Evolutionary conservation across 2,797 vertebrate genomes (phyloP).

Genomic region (Lindbergichthys nudifrons): DNA sequence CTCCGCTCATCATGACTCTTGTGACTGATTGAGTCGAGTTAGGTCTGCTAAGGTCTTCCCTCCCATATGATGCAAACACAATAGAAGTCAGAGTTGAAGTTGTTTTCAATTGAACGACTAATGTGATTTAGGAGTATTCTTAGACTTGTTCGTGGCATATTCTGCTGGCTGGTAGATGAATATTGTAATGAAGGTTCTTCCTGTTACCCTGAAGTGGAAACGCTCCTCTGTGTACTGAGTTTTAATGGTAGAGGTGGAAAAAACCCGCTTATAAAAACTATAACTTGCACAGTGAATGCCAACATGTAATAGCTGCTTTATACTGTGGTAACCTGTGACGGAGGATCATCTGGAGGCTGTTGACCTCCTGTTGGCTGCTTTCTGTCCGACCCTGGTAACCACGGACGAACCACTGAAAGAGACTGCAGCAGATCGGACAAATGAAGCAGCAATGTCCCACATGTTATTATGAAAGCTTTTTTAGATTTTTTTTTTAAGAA

Average conservation of each 20-base stretch:
- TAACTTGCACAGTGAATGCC: background rate
- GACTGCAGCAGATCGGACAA: background rate
- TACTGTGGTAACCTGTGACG: background rate
- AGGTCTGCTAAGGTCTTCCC: too few relatives aligned
- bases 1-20: conserved; percentile 4
- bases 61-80: background rate
- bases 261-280: background rate
- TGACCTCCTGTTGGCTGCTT: background rate
- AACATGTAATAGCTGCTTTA: background rate
- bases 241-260: background rate
- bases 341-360: conserved; percentile 4
- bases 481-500: too few relatives aligned
- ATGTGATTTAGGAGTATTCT: background rate
- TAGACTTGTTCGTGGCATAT: background rate
- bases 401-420: background rate
- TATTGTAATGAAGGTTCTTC: background rate
- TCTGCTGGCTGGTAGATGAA: background rate
- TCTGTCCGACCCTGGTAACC: background rate
- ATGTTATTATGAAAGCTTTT: too few relatives aligned
- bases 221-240: background rate
- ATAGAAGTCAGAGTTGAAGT: background rate
- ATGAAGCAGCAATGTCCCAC: background rate
- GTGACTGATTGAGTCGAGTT: background rate
- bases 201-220: background rate
- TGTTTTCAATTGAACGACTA: background rate